phyloP scores from a whole-genome alignment of 2,888 invertebrate species.

The Epirrhoe tristata region DNA sequence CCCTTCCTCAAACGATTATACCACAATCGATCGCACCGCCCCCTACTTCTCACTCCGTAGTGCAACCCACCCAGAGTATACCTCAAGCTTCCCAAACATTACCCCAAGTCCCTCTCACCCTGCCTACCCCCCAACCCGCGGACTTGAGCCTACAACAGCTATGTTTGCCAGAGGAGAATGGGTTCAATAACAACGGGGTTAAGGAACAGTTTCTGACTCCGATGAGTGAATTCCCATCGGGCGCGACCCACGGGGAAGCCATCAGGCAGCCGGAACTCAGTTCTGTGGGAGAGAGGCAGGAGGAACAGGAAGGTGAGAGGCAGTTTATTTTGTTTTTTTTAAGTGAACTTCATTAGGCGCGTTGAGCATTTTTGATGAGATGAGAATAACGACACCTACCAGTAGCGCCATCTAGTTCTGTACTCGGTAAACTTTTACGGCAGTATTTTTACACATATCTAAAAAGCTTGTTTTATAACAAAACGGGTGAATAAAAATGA shows the following conservation, averaged over 20 bases:
- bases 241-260: constrained; percentile 63
- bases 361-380: no score
- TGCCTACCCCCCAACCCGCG: constrained; percentile 35
- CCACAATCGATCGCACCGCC: constrained; percentile 28
- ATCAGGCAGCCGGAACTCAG: constrained; percentile 70
- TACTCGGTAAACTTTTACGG: no score
- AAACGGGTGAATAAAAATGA: no score
- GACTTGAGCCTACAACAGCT: constrained; percentile 68
- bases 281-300: constrained; percentile 76
- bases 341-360: no score
- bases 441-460: no score
- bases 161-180: constrained; percentile 62
- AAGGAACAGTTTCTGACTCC: constrained; percentile 81
- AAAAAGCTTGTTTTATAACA: no score
- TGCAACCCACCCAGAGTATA: constrained; percentile 37
- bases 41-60: constrained; percentile 33
- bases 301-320: constrained; percentile 69
- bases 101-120: constrained; percentile 30
- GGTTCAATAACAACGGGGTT: constrained; percentile 60
- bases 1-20: constrained; percentile 24
- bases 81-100: constrained; percentile 25
- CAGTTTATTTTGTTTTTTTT: neutral
- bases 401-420: no score
- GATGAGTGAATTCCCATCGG: constrained; percentile 73
- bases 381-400: no score